Evolutionary conservation across 2,797 vertebrate genomes (phyloP), one percentile per base, ranked within the genome.

Genomic region (Anas georgica): DNA sequence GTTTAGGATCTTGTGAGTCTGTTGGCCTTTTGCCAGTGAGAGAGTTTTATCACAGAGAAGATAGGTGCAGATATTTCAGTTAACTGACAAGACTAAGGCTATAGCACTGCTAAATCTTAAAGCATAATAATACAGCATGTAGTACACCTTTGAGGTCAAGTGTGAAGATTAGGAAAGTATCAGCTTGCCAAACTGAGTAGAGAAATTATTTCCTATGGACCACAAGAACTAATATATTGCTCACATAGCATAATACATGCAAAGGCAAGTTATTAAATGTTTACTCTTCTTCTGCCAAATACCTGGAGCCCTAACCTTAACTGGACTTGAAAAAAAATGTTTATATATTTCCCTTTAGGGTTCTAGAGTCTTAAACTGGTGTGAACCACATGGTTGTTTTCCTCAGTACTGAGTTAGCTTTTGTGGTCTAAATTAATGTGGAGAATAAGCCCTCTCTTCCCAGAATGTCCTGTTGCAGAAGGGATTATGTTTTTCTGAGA

Each of bases 261-360:
- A 70, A 46, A 62, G 70, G 48, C 83, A 77, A 43, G 74, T 69
- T 37, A 41, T 22, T 20, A 83, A 56, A 41, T 21, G 25, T 17
- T 58, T 67, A 52, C 17, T 64, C 12, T 39, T 55, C n/a, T 72
- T 22, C 77, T 79, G 37, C 59, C 45, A 69, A 50, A 11, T 5
- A 8, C 31, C 90, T 20, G 0, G 52, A 83, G 94, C 70, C 76
- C 90, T 80, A 78, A 56, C 66, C 43, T 95, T 93, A 94, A 93
- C 45, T 74, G 76, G 45, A 86, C 63, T 85, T 96, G 50, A 26
- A n/a, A 80, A 95, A 88, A 55, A 25, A 76, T 43, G 59, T 52
- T 89, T 60, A 15, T 39, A 10, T 63, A 11, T 91, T 90, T 91
- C 67, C 76, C 68, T 83, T 67, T 62, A 31, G 79, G 62, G 62